Evolutionary conservation across 2,888 invertebrate species (phyloP).

Genomic region (Caenorhabditis becei): DNA sequence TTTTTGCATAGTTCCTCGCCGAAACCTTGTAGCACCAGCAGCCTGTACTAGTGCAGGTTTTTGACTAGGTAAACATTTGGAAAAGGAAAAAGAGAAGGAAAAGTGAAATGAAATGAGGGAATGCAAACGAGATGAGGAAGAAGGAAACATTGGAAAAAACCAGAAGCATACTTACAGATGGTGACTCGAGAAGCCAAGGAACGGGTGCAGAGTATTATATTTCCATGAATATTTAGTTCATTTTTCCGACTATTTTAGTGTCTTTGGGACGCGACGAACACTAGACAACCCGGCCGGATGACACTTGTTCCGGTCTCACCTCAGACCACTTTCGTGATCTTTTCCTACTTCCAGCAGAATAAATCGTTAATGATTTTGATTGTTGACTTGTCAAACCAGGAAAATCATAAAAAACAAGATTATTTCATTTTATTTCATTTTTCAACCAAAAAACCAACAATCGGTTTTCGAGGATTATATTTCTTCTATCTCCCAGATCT

Average conservation of each 20-base stretch:
- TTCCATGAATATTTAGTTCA: conserved; percentile 29
- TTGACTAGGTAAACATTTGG: conserved; percentile 54
- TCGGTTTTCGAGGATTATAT: too few species aligned
- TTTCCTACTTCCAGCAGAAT: background rate
- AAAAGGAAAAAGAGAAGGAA: conserved; percentile 47
- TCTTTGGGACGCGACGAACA: too few species aligned
- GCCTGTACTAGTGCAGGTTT: conserved; percentile 26
- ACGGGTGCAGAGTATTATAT: conserved; percentile 7
- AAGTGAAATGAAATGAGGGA: conserved; percentile 32
- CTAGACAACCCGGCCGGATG: too few species aligned
- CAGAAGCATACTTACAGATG: background rate
- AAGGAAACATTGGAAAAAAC: background rate
- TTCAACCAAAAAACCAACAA: too few species aligned
- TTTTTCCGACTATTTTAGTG: background rate
- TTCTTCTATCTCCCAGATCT: too few species aligned
- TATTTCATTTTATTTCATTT: background rate
- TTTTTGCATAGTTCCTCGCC: conserved; percentile 26
- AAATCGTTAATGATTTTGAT: background rate
- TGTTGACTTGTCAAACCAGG: background rate
- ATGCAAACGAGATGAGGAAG: conserved; percentile 7
- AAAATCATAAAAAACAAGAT: background rate
- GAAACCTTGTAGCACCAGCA: conserved; percentile 23
- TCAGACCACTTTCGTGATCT: too few species aligned
- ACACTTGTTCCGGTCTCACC: background rate
- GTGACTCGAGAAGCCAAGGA: background rate